A percentile compares a stretch with the other conserved stretches of the same genome.
Evolutionary conservation across 2,888 invertebrate species (phyloP).

Genomic region (Tanaodytes sp.): DNA sequence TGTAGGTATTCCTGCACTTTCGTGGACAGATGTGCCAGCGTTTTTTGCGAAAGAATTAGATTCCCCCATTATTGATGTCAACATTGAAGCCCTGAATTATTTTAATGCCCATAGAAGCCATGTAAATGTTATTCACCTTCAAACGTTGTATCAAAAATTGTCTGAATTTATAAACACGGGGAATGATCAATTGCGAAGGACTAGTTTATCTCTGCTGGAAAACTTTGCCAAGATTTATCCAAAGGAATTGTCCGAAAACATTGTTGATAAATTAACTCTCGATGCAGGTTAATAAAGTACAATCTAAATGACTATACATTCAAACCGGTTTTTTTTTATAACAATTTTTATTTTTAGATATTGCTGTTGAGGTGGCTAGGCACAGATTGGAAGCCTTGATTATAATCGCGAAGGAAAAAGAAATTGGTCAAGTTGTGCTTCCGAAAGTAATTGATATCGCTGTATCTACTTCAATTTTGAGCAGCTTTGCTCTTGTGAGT

Average conservation of each 20-base stretch:
- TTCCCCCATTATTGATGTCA: slow-evolving; percentile 72
- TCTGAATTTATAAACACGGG: slow-evolving; percentile 74
- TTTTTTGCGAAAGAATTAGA: slow-evolving; percentile 76
- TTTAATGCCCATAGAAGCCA: slow-evolving; percentile 74
- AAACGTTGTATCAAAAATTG: slow-evolving; percentile 75
- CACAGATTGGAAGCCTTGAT: slow-evolving; percentile 62
- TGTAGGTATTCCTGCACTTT: slow-evolving; percentile 65
- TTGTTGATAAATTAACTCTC: slow-evolving; percentile 72
- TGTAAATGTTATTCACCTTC: slow-evolving; percentile 74
- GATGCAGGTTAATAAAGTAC: slow-evolving; percentile 55
- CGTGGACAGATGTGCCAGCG: slow-evolving; percentile 67
- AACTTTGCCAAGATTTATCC: slow-evolving; percentile 75
- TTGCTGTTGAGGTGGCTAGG: slow-evolving; percentile 48
- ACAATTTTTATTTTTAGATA: too few relatives aligned
- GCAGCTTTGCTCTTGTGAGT: slow-evolving; percentile 59
- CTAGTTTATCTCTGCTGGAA: slow-evolving; percentile 75
- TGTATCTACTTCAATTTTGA: slow-evolving; percentile 54
- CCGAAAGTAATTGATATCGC: slow-evolving; percentile 60
- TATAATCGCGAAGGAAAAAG: slow-evolving; percentile 59
- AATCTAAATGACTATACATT: too few relatives aligned
- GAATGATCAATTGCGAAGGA: slow-evolving; percentile 72
- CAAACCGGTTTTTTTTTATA: too few relatives aligned
- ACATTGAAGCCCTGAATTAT: slow-evolving; percentile 75
- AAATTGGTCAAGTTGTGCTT: slow-evolving; percentile 60
- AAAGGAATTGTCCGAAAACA: slow-evolving; percentile 74